Percentiles rank a stretch among this genome's conserved stretches.
Conservation (phyloP, 2,888 invertebrate species). For the Lampropteryx suffumata region DNA sequence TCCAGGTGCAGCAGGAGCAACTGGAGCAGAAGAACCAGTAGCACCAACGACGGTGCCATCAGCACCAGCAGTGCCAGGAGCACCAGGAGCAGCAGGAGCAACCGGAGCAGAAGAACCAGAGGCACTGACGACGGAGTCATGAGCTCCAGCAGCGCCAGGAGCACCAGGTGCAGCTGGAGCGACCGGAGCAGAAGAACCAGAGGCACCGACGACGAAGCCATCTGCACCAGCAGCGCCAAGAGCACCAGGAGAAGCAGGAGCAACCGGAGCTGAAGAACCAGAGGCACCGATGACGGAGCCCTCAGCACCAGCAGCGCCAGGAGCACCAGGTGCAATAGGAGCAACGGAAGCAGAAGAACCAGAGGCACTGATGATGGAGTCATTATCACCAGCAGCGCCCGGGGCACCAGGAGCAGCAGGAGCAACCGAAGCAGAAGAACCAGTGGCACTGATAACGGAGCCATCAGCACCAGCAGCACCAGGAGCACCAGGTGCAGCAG, state of each 20-base stretch:
- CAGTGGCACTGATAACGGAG: neutral
- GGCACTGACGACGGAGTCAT: neutral
- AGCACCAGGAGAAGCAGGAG: neutral
- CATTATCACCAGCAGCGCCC: neutral
- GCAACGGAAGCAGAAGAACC: neutral
- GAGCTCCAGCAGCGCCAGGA: constrained; percentile 2
- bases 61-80: neutral
- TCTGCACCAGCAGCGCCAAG: neutral
- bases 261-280: neutral
- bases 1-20: neutral
- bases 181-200: neutral
- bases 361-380: constrained; percentile 6
- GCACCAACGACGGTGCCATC: neutral
- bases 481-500: neutral
- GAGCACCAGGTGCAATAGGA: neutral
- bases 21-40: neutral
- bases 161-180: neutral
- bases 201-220: neutral
- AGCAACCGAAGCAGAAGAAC: neutral
- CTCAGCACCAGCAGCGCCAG: constrained; percentile 2
- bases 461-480: constrained; percentile 7
- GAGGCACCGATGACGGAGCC: neutral
- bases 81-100: neutral
- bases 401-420: neutral
- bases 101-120: constrained; percentile 4